Percentiles rank a stretch among this genome's conserved stretches.
Conservation (phyloP, 2,797 vertebrate genomes). For the Myiotriccus ornatus region DNA sequence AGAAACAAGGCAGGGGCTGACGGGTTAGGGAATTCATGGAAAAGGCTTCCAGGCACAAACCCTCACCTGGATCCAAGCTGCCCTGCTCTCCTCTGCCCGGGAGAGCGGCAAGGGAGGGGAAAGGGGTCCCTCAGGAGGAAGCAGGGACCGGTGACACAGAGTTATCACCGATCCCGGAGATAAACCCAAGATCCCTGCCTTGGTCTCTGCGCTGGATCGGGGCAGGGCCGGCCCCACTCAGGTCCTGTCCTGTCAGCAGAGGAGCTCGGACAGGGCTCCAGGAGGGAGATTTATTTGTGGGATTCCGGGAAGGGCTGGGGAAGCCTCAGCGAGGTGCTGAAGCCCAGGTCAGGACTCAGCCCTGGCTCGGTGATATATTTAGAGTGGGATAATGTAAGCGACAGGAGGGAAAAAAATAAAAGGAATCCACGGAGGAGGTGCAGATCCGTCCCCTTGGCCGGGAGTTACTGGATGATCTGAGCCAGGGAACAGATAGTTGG, state of each 20-base stretch:
- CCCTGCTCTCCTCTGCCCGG: neutral
- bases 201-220: neutral
- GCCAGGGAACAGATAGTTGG: constrained; percentile 64
- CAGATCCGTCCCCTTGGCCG: constrained; percentile 24
- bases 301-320: neutral
- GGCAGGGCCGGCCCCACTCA: rapidly evolving
- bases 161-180: neutral
- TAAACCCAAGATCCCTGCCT: neutral
- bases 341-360: constrained; percentile 50
- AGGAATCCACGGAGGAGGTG: neutral
- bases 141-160: neutral
- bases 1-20: neutral
- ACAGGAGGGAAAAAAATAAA: neutral
- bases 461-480: constrained; percentile 17
- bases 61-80: neutral
- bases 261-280: neutral
- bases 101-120: neutral
- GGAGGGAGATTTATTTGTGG: constrained; percentile 7
- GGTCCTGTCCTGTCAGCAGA: rapidly evolving
- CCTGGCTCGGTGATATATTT: neutral
- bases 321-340: constrained; percentile 23
- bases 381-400: neutral
- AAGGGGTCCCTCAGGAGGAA: neutral
- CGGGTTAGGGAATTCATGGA: neutral
- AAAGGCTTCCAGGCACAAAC: neutral